These are phyloP conservation scores for Muscicapa adusta DNA, from an alignment of 2,113 vertebrate species.

Conservation along the genomic window DNA sequence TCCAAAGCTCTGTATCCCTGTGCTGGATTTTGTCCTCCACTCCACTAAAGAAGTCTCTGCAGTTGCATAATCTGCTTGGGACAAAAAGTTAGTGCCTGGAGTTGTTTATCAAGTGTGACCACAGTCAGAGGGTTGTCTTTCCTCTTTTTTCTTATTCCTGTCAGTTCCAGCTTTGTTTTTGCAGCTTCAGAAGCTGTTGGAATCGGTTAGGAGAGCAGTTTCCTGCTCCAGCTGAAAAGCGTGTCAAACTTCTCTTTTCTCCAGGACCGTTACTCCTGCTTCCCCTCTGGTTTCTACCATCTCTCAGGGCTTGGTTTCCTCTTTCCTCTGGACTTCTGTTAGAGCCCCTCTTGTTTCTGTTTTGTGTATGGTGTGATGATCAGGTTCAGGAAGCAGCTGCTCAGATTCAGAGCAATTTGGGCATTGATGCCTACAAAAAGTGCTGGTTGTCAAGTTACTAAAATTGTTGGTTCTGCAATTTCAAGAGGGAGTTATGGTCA, in stretches of 20 bases:
- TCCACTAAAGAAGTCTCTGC: neutral
- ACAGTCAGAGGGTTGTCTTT: neutral
- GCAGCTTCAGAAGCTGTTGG: neutral
- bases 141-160: neutral
- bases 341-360: neutral
- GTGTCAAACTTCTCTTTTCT: neutral
- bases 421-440: neutral
- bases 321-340: neutral
- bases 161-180: neutral
- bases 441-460: neutral
- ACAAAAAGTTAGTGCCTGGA: neutral
- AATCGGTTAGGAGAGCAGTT: neutral
- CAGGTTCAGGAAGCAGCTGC: constrained; percentile 12
- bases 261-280: neutral
- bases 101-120: neutral
- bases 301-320: neutral
- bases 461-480: neutral
- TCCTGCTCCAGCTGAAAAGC: neutral
- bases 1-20: neutral
- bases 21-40: neutral
- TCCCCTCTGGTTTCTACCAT: neutral
- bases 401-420: neutral
- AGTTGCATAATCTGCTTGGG: neutral
- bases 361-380: neutral
- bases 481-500: neutral